Evolutionary conservation across 2,113 vertebrate species (phyloP), one percentile per base, ranked within the genome.

Genomic region (Rhinolophus ferrumequinum): DNA sequence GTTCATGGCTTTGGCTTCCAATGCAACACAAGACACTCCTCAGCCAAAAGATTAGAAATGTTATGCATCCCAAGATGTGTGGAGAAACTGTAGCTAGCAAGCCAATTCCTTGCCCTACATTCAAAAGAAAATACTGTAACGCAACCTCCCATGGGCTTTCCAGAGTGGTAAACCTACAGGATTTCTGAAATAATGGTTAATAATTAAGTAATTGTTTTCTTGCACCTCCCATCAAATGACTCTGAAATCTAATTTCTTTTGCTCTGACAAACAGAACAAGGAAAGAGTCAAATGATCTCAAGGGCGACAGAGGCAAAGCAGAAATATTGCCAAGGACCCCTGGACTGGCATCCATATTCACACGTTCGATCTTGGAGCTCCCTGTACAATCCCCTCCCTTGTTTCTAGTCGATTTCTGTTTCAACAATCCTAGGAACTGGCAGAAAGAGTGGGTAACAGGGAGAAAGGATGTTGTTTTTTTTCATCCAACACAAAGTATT

Each of bases 181-280:
- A 69, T n/a, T 88, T 90, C 26, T 18, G 24, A 64, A 88, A 85
- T 77, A 54, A 81, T 30, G 64, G 18, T 38, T 81, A 73, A 44
- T 72, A 47, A 88, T 70, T 88, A n/a, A 77, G 12, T 80, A 35
- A 56, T 56, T 70, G 19, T 33, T 66, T 90, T 82, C 85, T 38
- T 81, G 52, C 6, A 28, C 38, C 3, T n/a, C 70, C 83, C 54
- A 75, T 76, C 76, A 79, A 66, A 76, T 38, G 44, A 93, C 56
- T 95, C 16, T 54, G 62, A 95, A 95, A 69, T 90, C 75, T 80
- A 22, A 94, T 83, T 93, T 95, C 75, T 92, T 93, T 91, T 47
- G 28, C 62, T 77, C 62, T 93, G 77, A 88, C n/a, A 84, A 83
- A 73, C n/a, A 90, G 66, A 41, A 26, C 41, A 60, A 84, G 60